Evolutionary conservation across 2,113 vertebrate genomes (phyloP).

Genomic region (Typhlomys cinereus): DNA sequence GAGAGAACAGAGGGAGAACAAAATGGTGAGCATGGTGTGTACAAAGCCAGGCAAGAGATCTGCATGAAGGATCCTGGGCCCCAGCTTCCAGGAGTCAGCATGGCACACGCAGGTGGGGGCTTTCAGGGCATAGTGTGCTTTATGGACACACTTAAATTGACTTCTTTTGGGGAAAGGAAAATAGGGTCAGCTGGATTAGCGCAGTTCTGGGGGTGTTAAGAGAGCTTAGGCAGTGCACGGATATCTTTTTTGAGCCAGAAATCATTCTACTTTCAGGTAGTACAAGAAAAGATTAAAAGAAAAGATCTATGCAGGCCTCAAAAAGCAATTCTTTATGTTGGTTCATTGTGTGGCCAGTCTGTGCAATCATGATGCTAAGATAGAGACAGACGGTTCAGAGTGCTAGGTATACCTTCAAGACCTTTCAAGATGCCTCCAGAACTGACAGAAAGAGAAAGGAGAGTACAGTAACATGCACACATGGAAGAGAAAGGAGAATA

Average conservation of each 20-base stretch:
- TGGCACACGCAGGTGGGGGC: fast-evolving
- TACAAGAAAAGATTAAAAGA: not conserved
- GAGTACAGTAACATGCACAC: too few relatives aligned
- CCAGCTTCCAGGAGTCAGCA: fast-evolving
- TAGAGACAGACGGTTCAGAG: too few relatives aligned
- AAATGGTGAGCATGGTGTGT: not conserved
- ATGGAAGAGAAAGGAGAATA: not conserved
- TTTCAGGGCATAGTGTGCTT: not conserved
- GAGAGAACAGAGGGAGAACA: not conserved
- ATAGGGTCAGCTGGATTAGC: not conserved
- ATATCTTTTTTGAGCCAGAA: not conserved
- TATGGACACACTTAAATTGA: too few relatives aligned
- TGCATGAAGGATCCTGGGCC: not conserved
- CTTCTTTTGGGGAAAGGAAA: not conserved
- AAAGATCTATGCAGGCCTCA: too few relatives aligned
- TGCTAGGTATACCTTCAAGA: too few relatives aligned
- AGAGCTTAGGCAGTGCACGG: too few relatives aligned
- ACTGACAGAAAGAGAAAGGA: too few relatives aligned
- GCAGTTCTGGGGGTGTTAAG: too few relatives aligned
- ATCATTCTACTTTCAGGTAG: not conserved
- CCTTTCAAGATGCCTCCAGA: too few relatives aligned
- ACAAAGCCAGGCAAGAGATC: not conserved
- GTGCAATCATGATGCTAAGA: not conserved
- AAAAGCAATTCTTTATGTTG: not conserved
- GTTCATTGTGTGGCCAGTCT: not conserved